phyloP scores from a whole-genome alignment of 1,140 invertebrate species.

The fruit fly (Drosophila melanogaster) region DNA sequence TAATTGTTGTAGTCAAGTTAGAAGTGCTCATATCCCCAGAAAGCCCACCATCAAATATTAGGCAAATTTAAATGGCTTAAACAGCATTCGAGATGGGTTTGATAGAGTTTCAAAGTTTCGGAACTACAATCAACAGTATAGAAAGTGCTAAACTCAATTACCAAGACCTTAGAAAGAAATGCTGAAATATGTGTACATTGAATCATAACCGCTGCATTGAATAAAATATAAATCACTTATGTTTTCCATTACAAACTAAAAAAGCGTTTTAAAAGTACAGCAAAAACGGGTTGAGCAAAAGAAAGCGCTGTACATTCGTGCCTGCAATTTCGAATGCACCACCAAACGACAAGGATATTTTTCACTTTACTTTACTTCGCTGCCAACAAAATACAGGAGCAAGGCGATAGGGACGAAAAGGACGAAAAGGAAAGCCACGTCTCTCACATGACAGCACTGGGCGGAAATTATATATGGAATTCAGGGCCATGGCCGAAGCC shows the following conservation, averaged over 20 bases:
- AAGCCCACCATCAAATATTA: not conserved
- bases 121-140: too few species aligned
- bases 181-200: too few species aligned
- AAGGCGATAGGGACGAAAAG: conserved; percentile 12
- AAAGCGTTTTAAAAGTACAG: conserved; percentile 2
- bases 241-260: not conserved
- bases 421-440: conserved; percentile 18
- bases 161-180: too few species aligned
- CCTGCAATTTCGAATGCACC: conserved; percentile 67
- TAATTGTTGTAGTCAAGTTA: conserved; percentile 45
- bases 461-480: conserved; percentile 74
- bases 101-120: too few species aligned
- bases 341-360: conserved; percentile 71
- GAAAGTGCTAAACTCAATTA: too few species aligned
- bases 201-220: not conserved
- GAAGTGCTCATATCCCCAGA: not conserved
- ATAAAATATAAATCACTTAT: conserved; percentile 4
- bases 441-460: conserved; percentile 47
- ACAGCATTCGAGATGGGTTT: too few species aligned
- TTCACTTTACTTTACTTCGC: conserved; percentile 52
- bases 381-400: conserved; percentile 22
- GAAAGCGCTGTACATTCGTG: conserved; percentile 39
- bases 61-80: too few species aligned
- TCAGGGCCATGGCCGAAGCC: conserved; percentile 72
- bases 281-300: conserved; percentile 1